These are phyloP conservation scores for Strigamia crassipes DNA, from an alignment of 2,888 invertebrate species.

Conservation along the genomic window DNA sequence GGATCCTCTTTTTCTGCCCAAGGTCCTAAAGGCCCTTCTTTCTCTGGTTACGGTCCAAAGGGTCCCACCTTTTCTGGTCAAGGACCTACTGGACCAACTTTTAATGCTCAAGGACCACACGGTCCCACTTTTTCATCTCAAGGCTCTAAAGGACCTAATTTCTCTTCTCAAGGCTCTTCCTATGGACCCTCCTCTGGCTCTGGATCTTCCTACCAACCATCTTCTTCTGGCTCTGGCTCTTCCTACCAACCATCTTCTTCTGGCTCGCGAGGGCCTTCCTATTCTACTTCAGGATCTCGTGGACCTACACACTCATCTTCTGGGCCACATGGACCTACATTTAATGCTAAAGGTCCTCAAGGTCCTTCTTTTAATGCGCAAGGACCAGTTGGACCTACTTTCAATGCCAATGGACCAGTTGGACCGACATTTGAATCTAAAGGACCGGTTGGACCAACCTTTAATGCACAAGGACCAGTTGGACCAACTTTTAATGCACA, in stretches of 20 bases:
- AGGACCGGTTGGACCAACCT: slow-evolving; percentile 44
- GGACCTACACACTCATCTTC: not conserved
- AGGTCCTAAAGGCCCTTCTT: not conserved
- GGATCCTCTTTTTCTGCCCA: not conserved
- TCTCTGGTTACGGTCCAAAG: not conserved
- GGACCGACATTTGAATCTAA: not conserved
- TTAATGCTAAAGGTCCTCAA: slow-evolving; percentile 22
- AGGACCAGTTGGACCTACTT: slow-evolving; percentile 45
- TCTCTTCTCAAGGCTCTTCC: slow-evolving; percentile 28
- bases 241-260: not conserved
- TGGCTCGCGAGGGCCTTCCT: slow-evolving; percentile 5
- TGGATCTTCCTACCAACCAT: slow-evolving; percentile 19
- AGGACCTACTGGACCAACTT: slow-evolving; percentile 44
- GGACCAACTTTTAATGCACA: slow-evolving; percentile 32
- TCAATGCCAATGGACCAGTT: slow-evolving; percentile 32
- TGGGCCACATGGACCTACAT: slow-evolving; percentile 43
- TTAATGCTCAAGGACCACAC: slow-evolving; percentile 36
- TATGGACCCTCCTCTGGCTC: slow-evolving; percentile 3
- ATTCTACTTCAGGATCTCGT: not conserved
- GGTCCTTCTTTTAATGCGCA: slow-evolving; percentile 25
- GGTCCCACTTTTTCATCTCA: not conserved
- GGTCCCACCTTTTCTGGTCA: slow-evolving; percentile 1
- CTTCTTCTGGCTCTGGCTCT: slow-evolving; percentile 2
- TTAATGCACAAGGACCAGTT: not conserved
- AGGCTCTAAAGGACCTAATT: slow-evolving; percentile 26